A percentile compares a stretch with the other conserved stretches of the same genome.
These are phyloP conservation scores for Hemicordylus capensis DNA, from an alignment of 2,113 vertebrate genomes.

Conservation along the genomic window DNA sequence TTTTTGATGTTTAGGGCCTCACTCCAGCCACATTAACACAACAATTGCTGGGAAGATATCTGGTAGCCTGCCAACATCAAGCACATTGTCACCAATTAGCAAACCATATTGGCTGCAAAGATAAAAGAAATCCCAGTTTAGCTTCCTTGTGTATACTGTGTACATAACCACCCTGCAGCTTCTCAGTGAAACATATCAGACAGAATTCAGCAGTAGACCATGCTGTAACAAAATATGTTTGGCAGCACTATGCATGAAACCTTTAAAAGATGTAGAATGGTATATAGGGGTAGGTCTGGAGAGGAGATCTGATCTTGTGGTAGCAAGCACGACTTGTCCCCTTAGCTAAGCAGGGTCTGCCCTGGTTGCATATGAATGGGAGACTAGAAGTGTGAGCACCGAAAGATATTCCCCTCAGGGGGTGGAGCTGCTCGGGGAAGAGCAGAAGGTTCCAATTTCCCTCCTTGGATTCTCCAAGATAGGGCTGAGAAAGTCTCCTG, in stretches of 20 bases:
- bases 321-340: too few relatives aligned
- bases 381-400: too few relatives aligned
- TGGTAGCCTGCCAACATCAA: background rate
- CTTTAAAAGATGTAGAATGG: background rate
- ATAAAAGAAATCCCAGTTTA: background rate
- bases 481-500: too few relatives aligned
- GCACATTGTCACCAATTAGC: constrained; percentile 3
- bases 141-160: background rate
- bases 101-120: background rate
- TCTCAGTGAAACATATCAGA: background rate
- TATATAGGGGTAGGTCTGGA: background rate
- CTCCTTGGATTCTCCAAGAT: too few relatives aligned
- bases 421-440: too few relatives aligned
- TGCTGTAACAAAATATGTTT: background rate
- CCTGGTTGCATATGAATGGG: too few relatives aligned
- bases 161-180: background rate
- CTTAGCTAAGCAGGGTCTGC: too few relatives aligned
- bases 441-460: too few relatives aligned
- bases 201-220: background rate
- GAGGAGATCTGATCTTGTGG: too few relatives aligned
- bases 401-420: too few relatives aligned
- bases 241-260: background rate
- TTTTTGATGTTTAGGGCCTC: constrained; percentile 7
- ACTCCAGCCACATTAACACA: constrained; percentile 12
- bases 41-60: background rate